A percentile compares a stretch with the other conserved stretches of the same genome.
phyloP scores from a whole-genome alignment of 2,113 vertebrate genomes.

The Seriola quinqueradiata region DNA sequence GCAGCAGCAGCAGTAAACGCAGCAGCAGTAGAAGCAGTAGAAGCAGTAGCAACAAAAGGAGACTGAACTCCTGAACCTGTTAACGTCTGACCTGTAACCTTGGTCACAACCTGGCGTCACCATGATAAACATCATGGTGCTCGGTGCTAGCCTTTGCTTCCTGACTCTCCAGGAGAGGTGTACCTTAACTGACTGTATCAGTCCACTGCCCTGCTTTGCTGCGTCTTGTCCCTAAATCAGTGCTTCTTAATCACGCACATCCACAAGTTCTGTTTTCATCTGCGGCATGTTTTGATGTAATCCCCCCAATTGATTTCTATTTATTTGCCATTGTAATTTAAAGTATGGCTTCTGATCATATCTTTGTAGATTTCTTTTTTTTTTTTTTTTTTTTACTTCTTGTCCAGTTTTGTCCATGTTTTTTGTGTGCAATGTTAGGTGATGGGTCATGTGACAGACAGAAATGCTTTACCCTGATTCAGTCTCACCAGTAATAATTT shows the following conservation, averaged over 20 bases:
- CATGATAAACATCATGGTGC: slow-evolving; percentile 13
- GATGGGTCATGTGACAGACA: background rate
- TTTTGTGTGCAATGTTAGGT: slow-evolving; percentile 18
- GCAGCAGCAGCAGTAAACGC: slow-evolving; percentile 44
- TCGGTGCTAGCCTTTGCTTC: slow-evolving; percentile 18
- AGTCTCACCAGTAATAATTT: slow-evolving; percentile 33
- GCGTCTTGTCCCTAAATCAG: slow-evolving; percentile 11
- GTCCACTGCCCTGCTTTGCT: slow-evolving; percentile 79
- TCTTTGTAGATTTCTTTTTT: background rate
- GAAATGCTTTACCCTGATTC: background rate
- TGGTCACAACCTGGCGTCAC: slow-evolving; percentile 9
- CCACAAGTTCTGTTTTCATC: background rate
- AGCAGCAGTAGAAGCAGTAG: slow-evolving; percentile 1
- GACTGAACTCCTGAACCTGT: slow-evolving; percentile 42
- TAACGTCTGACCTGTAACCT: slow-evolving; percentile 17
- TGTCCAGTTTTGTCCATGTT: background rate
- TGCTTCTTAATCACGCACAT: slow-evolving; percentile 1
- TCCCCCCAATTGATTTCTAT: slow-evolving; percentile 25
- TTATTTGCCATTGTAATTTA: slow-evolving; percentile 63
- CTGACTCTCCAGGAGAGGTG: slow-evolving; percentile 87
- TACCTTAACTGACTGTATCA: slow-evolving; percentile 90
- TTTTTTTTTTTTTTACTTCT: background rate
- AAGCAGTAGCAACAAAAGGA: slow-evolving; percentile 47
- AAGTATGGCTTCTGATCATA: background rate
- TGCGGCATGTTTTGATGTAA: slow-evolving; percentile 21